These are phyloP conservation scores for Macquaria australasica DNA, from an alignment of 2,113 vertebrate species.

Conservation along the genomic window DNA sequence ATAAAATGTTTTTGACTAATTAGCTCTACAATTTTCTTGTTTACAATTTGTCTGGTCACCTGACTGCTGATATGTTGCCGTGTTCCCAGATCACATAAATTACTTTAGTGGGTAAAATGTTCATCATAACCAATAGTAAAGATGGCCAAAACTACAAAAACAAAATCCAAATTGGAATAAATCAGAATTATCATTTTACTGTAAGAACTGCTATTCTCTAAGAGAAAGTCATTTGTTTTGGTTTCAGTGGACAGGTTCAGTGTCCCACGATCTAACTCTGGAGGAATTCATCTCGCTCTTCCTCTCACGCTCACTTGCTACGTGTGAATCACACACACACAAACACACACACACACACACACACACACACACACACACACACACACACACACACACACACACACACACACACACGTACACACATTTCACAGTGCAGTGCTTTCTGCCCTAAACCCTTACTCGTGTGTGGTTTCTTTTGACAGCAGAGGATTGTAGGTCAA, in stretches of 20 bases:
- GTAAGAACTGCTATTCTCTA: not conserved
- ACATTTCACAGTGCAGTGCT: slow-evolving; percentile 49
- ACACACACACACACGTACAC: slow-evolving; percentile 25
- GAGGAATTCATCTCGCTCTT: slow-evolving; percentile 31
- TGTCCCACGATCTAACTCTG: slow-evolving; percentile 18
- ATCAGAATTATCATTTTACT: not conserved
- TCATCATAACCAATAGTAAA: not conserved
- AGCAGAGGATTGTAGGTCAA: slow-evolving; percentile 66
- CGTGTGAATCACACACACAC: slow-evolving; percentile 43
- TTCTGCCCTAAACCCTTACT: slow-evolving; percentile 57
- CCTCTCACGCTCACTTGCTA: slow-evolving; percentile 18
- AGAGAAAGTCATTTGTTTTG: not conserved
- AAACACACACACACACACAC: not conserved
- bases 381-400: slow-evolving; percentile 9
- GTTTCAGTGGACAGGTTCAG: slow-evolving; percentile 27
- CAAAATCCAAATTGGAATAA: not conserved
- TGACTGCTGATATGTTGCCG: not conserved
- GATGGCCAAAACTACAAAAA: not conserved
- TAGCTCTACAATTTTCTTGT: not conserved
- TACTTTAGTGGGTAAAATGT: not conserved
- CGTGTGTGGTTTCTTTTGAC: slow-evolving; percentile 54
- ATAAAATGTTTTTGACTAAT: not conserved
- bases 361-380: slow-evolving; percentile 34
- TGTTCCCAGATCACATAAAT: not conserved
- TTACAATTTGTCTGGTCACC: not conserved